phyloP scores from a whole-genome alignment of 1,140 invertebrate genomes.

The Drosophila pseudoobscura region DNA sequence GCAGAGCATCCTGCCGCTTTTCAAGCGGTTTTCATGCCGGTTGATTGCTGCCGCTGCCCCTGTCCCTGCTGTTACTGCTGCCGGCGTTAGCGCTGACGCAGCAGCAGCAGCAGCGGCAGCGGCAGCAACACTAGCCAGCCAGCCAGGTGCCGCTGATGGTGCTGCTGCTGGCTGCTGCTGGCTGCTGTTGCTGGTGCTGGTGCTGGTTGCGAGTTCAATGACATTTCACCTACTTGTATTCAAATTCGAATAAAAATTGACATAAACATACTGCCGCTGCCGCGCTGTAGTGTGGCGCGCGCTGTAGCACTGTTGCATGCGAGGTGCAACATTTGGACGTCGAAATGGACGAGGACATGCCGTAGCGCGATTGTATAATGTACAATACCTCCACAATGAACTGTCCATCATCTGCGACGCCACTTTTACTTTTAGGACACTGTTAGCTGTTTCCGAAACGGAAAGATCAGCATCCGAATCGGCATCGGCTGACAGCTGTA shows the following conservation, averaged over 20 bases:
- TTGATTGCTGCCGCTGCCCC: background rate
- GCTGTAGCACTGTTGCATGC: too few species aligned
- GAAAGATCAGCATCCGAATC: too few species aligned
- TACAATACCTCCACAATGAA: too few species aligned
- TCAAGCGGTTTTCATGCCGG: background rate
- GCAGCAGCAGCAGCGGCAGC: background rate
- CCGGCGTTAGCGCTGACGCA: background rate
- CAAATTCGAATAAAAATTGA: slow-evolving; percentile 53
- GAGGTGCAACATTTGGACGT: too few species aligned
- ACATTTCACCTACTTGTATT: slow-evolving; percentile 79
- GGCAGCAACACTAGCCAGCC: background rate
- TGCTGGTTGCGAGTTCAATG: slow-evolving; percentile 72
- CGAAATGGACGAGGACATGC: too few species aligned
- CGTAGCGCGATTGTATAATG: too few species aligned
- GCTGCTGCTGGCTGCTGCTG: slow-evolving; percentile 8
- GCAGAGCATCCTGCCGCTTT: slow-evolving; percentile 23
- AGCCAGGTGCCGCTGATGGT: slow-evolving; percentile 7
- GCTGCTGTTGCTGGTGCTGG: slow-evolving; percentile 12
- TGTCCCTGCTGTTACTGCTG: background rate
- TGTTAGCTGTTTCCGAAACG: background rate
- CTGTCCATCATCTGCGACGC: too few species aligned
- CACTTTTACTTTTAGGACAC: slow-evolving; percentile 59
- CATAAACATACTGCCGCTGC: slow-evolving; percentile 30
- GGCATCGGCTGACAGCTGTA: too few species aligned
- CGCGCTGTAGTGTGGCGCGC: background rate